Conservation (phyloP, 2,113 vertebrate genomes). For the Hucho hucho region DNA sequence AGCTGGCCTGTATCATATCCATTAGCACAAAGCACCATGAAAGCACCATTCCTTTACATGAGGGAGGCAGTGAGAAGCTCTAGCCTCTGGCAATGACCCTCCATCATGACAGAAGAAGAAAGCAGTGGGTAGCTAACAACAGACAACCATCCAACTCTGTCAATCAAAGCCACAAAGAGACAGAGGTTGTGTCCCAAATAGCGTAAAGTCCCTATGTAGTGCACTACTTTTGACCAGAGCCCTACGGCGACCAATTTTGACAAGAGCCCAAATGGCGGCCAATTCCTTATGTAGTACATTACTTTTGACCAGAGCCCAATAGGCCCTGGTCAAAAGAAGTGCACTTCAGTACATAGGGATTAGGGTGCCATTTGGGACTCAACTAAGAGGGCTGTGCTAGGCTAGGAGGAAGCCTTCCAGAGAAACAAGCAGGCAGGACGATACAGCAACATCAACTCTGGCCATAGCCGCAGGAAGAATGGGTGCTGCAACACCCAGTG, state of each 20-base stretch:
- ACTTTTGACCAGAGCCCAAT: no score
- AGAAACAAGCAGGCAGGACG: conserved; percentile 11
- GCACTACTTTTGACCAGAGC: no score
- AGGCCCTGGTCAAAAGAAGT: neutral
- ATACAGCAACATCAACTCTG: conserved; percentile 26
- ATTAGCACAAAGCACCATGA: conserved; percentile 13
- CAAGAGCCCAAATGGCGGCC: conserved; percentile 1
- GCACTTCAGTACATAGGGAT: no score
- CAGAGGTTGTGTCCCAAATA: neutral
- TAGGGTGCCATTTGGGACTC: no score
- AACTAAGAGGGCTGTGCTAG: neutral
- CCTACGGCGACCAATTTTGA: no score
- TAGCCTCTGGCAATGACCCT: conserved; percentile 11
- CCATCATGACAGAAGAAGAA: conserved; percentile 15
- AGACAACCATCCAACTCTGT: conserved; percentile 20
- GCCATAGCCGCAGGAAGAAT: conserved; percentile 9
- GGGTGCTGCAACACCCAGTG: neutral
- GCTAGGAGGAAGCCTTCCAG: conserved; percentile 25
- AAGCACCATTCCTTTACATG: conserved; percentile 6
- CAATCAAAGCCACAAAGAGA: conserved; percentile 47
- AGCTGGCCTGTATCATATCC: neutral
- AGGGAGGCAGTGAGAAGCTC: conserved; percentile 8
- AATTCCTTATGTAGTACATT: neutral
- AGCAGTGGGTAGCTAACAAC: conserved; percentile 13
- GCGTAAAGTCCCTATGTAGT: conserved; percentile 3